Evolutionary conservation across 2,888 invertebrate species (phyloP).

Genomic region (Piscicola geometra): DNA sequence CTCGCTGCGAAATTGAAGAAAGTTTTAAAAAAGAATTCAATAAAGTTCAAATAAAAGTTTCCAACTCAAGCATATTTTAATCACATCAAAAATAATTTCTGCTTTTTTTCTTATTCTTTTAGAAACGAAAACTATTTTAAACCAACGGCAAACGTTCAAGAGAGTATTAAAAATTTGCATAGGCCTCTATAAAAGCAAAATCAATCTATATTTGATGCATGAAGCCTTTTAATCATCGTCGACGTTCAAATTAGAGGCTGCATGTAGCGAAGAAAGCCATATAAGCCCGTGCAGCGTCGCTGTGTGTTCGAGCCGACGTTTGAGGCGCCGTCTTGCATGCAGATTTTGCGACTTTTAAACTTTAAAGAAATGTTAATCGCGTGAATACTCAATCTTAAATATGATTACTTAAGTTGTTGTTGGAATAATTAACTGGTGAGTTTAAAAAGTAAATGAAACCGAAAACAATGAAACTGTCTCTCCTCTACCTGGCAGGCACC

Average conservation of each 20-base stretch:
- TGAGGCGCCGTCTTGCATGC: neutral
- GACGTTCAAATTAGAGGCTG: neutral
- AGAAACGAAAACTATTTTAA: too few relatives aligned
- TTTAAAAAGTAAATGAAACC: too few relatives aligned
- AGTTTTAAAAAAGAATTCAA: neutral
- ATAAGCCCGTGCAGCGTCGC: neutral
- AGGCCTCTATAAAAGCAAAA: neutral
- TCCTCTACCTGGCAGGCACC: too few relatives aligned
- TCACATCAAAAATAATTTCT: neutral
- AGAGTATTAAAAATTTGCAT: neutral
- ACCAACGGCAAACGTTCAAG: too few relatives aligned
- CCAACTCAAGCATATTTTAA: neutral
- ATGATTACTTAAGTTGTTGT: too few relatives aligned
- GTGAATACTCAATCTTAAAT: too few relatives aligned
- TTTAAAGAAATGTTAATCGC: too few relatives aligned
- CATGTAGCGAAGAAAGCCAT: neutral
- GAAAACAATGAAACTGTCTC: too few relatives aligned
- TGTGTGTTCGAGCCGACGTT: neutral
- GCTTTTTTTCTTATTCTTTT: too few relatives aligned
- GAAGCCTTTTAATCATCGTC: neutral
- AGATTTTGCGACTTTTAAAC: too few relatives aligned
- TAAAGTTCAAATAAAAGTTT: neutral
- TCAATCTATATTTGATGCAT: neutral
- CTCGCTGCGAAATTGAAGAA: neutral
- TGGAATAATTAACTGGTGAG: too few relatives aligned